These are phyloP conservation scores for Conchocele bisecta DNA, from an alignment of 2,888 invertebrate genomes.

Conservation along the genomic window DNA sequence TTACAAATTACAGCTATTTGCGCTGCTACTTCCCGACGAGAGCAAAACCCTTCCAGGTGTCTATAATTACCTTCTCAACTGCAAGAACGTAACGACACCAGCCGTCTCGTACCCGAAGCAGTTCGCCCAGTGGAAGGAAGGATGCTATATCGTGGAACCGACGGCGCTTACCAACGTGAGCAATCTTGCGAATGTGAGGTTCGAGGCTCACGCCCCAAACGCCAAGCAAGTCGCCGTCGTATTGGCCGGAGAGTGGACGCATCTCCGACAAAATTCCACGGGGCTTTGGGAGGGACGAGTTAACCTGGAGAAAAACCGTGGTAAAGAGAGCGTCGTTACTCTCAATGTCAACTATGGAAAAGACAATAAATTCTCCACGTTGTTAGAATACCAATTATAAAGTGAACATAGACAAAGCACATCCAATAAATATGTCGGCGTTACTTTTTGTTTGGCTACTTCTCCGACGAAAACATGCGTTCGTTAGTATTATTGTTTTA, in stretches of 20 bases:
- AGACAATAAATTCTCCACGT: conserved; percentile 62
- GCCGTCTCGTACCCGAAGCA: conserved; percentile 67
- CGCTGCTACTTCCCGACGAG: conserved; percentile 67
- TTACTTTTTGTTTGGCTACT: too few species aligned
- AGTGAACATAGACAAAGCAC: too few species aligned
- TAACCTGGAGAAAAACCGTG: conserved; percentile 61
- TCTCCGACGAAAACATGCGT: too few species aligned
- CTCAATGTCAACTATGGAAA: conserved; percentile 67
- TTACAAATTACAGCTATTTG: conserved; percentile 73
- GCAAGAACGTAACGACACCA: conserved; percentile 38
- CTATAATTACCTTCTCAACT: conserved; percentile 69
- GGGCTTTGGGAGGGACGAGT: conserved; percentile 66
- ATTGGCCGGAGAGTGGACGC: conserved; percentile 68
- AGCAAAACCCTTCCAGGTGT: conserved; percentile 71
- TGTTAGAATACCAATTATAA: conserved; percentile 66
- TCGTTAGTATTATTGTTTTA: too few species aligned
- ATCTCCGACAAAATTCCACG: conserved; percentile 52
- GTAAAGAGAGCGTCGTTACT: conserved; percentile 65
- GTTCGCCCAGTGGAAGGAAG: conserved; percentile 72
- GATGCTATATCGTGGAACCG: conserved; percentile 68
- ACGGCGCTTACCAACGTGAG: conserved; percentile 54
- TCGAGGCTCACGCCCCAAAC: conserved; percentile 63
- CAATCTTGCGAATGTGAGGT: conserved; percentile 56
- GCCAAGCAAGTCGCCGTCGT: conserved; percentile 67
- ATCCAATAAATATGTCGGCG: too few species aligned